These are phyloP conservation scores for Deilephila porcellus DNA, from an alignment of 2,888 invertebrate genomes.

Conservation along the genomic window DNA sequence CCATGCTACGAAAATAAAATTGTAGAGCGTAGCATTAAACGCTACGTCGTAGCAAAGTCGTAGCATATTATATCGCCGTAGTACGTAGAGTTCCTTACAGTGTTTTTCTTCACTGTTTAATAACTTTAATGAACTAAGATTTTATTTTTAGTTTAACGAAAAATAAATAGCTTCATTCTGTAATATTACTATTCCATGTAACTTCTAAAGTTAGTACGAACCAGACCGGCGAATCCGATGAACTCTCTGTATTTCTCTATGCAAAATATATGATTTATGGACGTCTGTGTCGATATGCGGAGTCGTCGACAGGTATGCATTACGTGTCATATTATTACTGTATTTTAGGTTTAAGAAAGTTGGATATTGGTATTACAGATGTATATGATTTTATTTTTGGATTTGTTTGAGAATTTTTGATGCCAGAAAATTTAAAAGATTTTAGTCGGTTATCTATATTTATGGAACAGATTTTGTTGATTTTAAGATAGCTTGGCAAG, in stretches of 20 bases:
- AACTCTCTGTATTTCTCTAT: conserved; percentile 64
- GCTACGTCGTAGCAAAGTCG: too few species aligned
- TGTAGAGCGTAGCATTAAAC: too few species aligned
- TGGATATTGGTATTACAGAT: neutral
- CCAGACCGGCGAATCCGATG: conserved; percentile 70
- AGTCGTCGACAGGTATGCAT: conserved; percentile 28
- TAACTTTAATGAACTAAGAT: neutral
- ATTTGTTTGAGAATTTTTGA: too few species aligned
- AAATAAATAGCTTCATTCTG: conserved; percentile 38
- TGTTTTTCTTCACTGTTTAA: too few species aligned
- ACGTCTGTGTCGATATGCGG: conserved; percentile 33
- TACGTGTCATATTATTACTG: conserved; percentile 27
- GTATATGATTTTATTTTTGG: neutral
- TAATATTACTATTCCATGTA: conserved; percentile 33
- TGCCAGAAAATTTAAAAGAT: too few species aligned
- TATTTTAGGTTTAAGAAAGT: neutral
- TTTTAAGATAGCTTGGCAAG: too few species aligned
- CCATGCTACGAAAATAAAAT: too few species aligned
- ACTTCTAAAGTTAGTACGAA: conserved; percentile 53
- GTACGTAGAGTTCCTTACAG: too few species aligned
- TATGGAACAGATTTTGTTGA: too few species aligned
- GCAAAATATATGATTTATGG: conserved; percentile 78
- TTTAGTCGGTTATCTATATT: too few species aligned
- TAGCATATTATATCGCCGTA: neutral
- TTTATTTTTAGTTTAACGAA: neutral